phyloP scores from a whole-genome alignment of 1,140 invertebrate genomes.

The Antheraea mylitta region DNA sequence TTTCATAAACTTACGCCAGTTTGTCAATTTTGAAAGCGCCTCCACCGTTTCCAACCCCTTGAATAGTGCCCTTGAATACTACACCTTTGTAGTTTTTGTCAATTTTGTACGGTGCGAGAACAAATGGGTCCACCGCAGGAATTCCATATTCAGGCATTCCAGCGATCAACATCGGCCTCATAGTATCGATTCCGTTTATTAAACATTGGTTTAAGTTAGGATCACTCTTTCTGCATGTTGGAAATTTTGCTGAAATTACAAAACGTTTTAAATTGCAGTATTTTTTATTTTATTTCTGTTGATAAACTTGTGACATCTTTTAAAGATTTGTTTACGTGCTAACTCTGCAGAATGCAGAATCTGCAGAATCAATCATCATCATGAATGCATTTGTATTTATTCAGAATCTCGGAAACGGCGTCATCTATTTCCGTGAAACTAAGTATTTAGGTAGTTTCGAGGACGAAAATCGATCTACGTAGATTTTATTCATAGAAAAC shows the following conservation, averaged over 20 bases:
- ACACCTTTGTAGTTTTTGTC: conserved; percentile 83
- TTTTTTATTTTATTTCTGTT: too few relatives aligned
- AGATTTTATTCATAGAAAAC: too few relatives aligned
- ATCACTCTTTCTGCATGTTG: conserved; percentile 80
- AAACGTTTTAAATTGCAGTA: not conserved
- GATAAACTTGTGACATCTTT: too few relatives aligned
- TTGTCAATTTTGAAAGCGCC: conserved; percentile 82
- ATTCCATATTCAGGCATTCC: conserved; percentile 84
- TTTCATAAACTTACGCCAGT: conserved; percentile 77
- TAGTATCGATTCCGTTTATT: conserved; percentile 77
- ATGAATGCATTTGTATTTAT: too few relatives aligned
- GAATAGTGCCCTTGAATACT: conserved; percentile 82
- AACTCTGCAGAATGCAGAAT: too few relatives aligned
- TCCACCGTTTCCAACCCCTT: conserved; percentile 82
- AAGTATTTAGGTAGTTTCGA: too few relatives aligned
- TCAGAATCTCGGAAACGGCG: too few relatives aligned
- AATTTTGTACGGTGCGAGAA: conserved; percentile 81
- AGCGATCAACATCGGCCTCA: conserved; percentile 79
- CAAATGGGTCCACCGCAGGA: conserved; percentile 83
- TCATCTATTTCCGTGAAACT: too few relatives aligned
- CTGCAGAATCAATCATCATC: too few relatives aligned
- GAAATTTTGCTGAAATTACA: conserved; percentile 46
- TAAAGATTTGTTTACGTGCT: too few relatives aligned
- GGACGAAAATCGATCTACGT: too few relatives aligned
- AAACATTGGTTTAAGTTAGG: conserved; percentile 81